A percentile compares a stretch with the other conserved stretches of the same genome.
phyloP scores from a whole-genome alignment of 2,888 invertebrate genomes.

The Odontothrips loti region DNA sequence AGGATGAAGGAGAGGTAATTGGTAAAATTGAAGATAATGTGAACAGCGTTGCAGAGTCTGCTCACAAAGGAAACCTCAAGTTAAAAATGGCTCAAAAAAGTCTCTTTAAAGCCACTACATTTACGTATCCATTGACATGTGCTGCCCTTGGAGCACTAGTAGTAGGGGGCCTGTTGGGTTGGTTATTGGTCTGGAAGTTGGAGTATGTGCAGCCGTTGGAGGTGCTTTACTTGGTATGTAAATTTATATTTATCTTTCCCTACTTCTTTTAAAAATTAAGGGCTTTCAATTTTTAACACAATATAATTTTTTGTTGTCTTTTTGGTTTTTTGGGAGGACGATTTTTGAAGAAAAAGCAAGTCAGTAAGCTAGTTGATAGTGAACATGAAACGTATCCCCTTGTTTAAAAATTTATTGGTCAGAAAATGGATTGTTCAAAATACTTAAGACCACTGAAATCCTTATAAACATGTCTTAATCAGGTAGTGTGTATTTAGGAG shows the following conservation, averaged over 20 bases:
- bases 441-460: not conserved
- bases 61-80: conserved; percentile 53
- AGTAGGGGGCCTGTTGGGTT: conserved; percentile 72
- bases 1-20: conserved; percentile 60
- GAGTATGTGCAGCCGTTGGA: conserved; percentile 62
- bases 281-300: no score
- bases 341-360: not conserved
- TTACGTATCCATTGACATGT: conserved; percentile 68
- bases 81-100: conserved; percentile 58
- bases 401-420: not conserved
- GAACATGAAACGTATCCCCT: not conserved
- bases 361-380: not conserved
- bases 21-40: conserved; percentile 58
- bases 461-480: not conserved
- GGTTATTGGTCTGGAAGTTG: conserved; percentile 65
- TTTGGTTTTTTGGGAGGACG: not conserved
- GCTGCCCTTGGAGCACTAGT: conserved; percentile 66
- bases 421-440: not conserved
- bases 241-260: not conserved
- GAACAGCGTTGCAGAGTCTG: conserved; percentile 56
- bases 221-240: conserved; percentile 60
- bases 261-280: not conserved
- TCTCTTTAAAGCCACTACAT: conserved; percentile 58
- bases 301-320: not conserved
- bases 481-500: not conserved